Evolutionary conservation across 2,888 invertebrate genomes (phyloP), one percentile per base, ranked within the genome.

Genomic region (Abscondita cerata): DNA sequence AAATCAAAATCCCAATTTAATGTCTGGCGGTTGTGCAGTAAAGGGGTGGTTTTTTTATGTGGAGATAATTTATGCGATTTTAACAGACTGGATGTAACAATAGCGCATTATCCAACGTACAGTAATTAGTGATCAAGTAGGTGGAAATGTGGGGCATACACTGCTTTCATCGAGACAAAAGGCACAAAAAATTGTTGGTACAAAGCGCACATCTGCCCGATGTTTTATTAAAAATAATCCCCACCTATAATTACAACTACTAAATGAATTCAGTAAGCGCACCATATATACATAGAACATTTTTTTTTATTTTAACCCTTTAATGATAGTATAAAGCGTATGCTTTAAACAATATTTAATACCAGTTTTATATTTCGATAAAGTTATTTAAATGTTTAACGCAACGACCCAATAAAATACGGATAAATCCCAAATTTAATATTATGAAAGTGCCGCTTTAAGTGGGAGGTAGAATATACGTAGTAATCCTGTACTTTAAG

Each of bases 81-180:
- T 77, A 79, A 78, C 76, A 77, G 76, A 78, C 75, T 75, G 70
- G 69, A 69, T 72, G 75, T 69, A 76, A 76, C 76, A 77, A 78
- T 75, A 72, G 76, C 70, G 71, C 70, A 75, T 75, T 76, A 76
- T 78, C 73, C 76, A 70, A 72, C 70, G 69, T 70, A 71, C 74
- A 76, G 79, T 80, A 80, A 80, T 80, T 80, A 80, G 80, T 76
- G 79, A 79, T 79, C 78, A 79, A 80, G 80, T 80, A 79, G 78
- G 78, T 79, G 79, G 79, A 80, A 80, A 80, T 80, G 69, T 78
- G 75, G 78, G 78, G 78, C 78, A 78, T 72, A 71, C 72, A 73
- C 70, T 66, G 73, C 73, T 72, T 76, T 76, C 74, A 74, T 72
- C 74, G 70, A 74, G 76, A 78, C 77, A 77, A 78, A 78, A 76